A percentile compares a stretch with the other conserved stretches of the same genome.
These are phyloP conservation scores for Cistogaster globosa DNA, from an alignment of 2,888 invertebrate species.

Conservation along the genomic window DNA sequence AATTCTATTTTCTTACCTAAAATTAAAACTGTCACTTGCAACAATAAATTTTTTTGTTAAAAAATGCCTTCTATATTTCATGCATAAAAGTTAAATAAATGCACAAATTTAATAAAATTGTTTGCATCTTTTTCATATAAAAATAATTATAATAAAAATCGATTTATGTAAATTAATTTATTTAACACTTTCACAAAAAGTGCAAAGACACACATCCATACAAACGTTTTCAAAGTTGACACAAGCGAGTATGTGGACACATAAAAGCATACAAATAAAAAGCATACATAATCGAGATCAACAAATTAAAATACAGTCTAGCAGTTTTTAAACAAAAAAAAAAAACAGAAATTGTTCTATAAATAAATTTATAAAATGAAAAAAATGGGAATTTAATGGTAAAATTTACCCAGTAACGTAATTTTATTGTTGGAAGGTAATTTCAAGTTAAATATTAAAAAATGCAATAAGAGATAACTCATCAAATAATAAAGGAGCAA, in stretches of 20 bases:
- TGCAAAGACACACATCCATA: conserved; percentile 27
- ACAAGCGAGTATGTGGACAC: conserved; percentile 2
- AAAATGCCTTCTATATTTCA: background rate
- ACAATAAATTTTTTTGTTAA: too few species aligned
- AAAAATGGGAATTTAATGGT: conserved; percentile 32
- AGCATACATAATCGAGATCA: conserved; percentile 53
- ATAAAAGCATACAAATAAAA: conserved; percentile 28
- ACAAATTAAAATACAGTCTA: conserved; percentile 63
- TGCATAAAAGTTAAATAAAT: conserved; percentile 32
- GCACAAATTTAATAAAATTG: conserved; percentile 46
- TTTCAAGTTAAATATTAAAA: too few species aligned
- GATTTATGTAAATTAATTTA: conserved; percentile 69
- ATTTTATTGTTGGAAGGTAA: too few species aligned
- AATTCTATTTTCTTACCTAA: too few species aligned
- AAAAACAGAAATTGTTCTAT: conserved; percentile 7
- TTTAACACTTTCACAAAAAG: conserved; percentile 56
- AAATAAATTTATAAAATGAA: conserved; percentile 35
- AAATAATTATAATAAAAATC: conserved; percentile 75
- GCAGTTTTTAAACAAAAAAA: conserved; percentile 45
- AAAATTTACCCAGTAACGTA: too few species aligned
- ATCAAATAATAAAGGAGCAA: too few species aligned
- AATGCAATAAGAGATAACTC: too few species aligned
- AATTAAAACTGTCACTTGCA: too few species aligned
- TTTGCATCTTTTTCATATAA: conserved; percentile 52
- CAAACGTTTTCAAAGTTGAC: conserved; percentile 1